These are phyloP conservation scores for Enchytraeus crypticus DNA, from an alignment of 2,888 invertebrate species.

Conservation along the genomic window DNA sequence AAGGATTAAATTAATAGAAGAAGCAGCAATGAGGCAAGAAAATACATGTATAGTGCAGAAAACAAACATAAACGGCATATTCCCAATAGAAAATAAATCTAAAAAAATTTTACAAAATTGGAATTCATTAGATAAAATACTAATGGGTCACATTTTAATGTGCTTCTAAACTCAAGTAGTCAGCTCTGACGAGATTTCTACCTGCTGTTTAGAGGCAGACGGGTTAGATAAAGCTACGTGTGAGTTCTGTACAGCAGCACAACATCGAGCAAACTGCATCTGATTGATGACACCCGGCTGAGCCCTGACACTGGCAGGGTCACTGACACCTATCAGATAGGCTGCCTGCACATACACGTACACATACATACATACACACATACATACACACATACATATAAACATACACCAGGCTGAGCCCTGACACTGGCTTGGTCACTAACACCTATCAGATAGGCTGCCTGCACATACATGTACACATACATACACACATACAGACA, in stretches of 20 bases:
- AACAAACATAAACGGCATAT: no score
- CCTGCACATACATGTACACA: constrained; percentile 44
- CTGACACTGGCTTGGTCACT: constrained; percentile 82
- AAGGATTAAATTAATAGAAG: no score
- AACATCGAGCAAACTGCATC: constrained; percentile 58
- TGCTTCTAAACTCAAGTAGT: no score
- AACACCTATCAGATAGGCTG: constrained; percentile 86
- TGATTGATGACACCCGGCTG: constrained; percentile 53
- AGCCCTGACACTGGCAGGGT: constrained; percentile 79
- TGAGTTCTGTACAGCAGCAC: constrained; percentile 79
- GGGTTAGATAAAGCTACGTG: constrained; percentile 56
- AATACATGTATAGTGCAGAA: no score
- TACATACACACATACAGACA: background rate
- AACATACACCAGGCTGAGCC: constrained; percentile 57
- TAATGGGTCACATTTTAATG: no score
- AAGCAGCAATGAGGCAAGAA: no score
- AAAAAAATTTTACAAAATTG: no score
- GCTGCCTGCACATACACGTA: constrained; percentile 58
- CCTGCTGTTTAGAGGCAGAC: constrained; percentile 44
- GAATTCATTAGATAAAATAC: no score
- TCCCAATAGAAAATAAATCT: no score
- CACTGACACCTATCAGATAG: constrained; percentile 85
- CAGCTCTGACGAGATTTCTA: constrained; percentile 21
- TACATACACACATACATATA: background rate
- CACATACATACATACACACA: background rate